Base-by-base conservation (phyloP, 2,888 invertebrate genomes). In the Electrophaes corylata region DNA sequence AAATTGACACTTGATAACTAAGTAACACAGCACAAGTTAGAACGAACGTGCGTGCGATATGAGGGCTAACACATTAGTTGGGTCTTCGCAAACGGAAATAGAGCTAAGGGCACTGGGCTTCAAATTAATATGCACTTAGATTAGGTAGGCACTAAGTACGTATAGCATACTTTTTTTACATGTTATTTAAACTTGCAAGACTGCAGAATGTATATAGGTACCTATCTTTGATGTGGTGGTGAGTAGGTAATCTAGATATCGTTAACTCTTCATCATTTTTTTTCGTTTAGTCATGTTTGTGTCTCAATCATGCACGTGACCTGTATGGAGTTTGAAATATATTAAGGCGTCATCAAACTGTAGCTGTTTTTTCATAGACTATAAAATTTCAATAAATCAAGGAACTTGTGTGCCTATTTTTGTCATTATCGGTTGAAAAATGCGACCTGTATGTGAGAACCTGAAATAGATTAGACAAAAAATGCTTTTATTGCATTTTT, bases 11-110 rank as follows among this genome's bases (percentile, higher is more conserved):
- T n/a, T n/a, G n/a, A n/a, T n/a, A n/a, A n/a, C n/a, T n/a, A n/a
- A n/a, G n/a, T n/a, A n/a, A n/a, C n/a, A n/a, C n/a, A n/a, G 19
- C 18, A 11, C 11, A 23, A 4, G 23, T 23, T 29, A 10, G 8
- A 10, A 10, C 10, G 4, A 3, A 14, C 2, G 19, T 35, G 20
- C 14, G n/a, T n/a, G 8, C 46, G 14, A 3, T 4, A 19, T 16
- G 37, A 49, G 12, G 48, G 39, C 20, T 20, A 26, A 29, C 29
- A 20, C n/a, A n/a, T n/a, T 39, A 19, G 40, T 48, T 48, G 26
- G 26, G 33, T 39, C 48, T 48, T 49, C 18, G 39, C 29, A n/a
- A 49, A 49, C 39, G 48, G 39, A 48, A 26, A 26, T 48, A 14
- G 6, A n/a, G n/a, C 40, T 49, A 10, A 40, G 39, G 39, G 29